Percentiles rank a stretch among this genome's conserved stretches.
These are phyloP conservation scores for Monoplex corrugatus DNA, from an alignment of 2,888 invertebrate species.

Conservation along the genomic window DNA sequence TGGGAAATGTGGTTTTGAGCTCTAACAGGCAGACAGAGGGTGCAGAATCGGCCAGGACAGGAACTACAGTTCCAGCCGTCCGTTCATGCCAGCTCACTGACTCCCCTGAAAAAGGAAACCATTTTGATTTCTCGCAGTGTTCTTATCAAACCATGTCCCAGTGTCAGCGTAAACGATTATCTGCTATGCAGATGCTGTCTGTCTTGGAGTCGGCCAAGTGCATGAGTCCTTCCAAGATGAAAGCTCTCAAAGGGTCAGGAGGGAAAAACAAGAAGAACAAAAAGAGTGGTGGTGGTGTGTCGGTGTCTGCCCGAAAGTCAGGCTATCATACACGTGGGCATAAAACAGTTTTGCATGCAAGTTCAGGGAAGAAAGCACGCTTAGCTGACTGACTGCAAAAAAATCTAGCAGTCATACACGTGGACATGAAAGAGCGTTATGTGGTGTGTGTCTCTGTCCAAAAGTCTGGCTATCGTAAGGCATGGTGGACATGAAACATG, in stretches of 20 bases:
- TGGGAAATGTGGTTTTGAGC: neutral
- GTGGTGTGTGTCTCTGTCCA: no score
- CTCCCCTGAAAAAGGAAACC: neutral
- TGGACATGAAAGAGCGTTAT: no score
- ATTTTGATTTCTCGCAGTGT: neutral
- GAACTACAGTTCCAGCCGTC: neutral
- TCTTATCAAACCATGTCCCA: neutral
- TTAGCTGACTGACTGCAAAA: conserved; percentile 6
- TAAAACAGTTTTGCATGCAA: neutral
- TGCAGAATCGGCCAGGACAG: neutral
- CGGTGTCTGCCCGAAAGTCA: neutral
- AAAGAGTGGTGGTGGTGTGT: neutral
- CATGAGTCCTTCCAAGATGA: neutral
- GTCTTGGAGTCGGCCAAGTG: conserved; percentile 43
- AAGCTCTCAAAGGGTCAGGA: neutral
- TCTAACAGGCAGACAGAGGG: neutral
- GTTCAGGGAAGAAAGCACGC: neutral
- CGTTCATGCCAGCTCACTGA: neutral
- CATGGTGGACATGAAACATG: no score
- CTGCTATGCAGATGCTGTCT: conserved; percentile 46
- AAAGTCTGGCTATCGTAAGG: no score
- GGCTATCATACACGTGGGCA: neutral
- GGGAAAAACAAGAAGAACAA: neutral
- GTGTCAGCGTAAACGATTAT: conserved; percentile 31
- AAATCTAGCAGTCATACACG: no score